These are phyloP conservation scores for Anas capensis DNA, from an alignment of 2,797 vertebrate species.

Conservation along the genomic window DNA sequence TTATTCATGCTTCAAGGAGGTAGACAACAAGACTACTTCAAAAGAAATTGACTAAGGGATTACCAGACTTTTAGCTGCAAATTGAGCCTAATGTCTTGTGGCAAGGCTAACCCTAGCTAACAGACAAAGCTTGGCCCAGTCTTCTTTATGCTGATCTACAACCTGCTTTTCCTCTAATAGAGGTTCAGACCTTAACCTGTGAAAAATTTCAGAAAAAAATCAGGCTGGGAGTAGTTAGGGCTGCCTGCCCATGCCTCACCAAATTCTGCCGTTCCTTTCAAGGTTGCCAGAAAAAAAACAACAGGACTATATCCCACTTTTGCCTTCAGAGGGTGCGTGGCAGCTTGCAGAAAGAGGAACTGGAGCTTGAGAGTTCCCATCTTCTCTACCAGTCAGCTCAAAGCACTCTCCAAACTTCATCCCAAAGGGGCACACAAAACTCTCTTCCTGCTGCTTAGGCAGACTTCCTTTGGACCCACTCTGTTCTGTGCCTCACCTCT, in stretches of 20 bases:
- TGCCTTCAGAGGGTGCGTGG: neutral
- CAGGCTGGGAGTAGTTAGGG: neutral
- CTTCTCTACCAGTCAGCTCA: neutral
- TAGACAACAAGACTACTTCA: neutral
- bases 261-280: neutral
- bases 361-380: neutral
- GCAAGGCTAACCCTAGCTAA: neutral
- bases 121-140: neutral
- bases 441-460: neutral
- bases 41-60: neutral
- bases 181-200: neutral
- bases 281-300: neutral
- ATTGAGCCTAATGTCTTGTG: neutral
- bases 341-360: neutral
- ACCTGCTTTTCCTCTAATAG: neutral
- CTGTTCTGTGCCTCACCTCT: neutral
- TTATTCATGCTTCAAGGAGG: neutral
- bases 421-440: neutral
- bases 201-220: neutral
- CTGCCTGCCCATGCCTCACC: neutral
- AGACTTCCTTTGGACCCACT: neutral
- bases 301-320: neutral
- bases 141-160: neutral
- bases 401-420: neutral
- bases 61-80: neutral